Percentiles rank a stretch among this genome's conserved stretches.
These are phyloP conservation scores for Isaurus tuberculatus DNA, from an alignment of 92 coral and sea anemone genomes.

Conservation along the genomic window DNA sequence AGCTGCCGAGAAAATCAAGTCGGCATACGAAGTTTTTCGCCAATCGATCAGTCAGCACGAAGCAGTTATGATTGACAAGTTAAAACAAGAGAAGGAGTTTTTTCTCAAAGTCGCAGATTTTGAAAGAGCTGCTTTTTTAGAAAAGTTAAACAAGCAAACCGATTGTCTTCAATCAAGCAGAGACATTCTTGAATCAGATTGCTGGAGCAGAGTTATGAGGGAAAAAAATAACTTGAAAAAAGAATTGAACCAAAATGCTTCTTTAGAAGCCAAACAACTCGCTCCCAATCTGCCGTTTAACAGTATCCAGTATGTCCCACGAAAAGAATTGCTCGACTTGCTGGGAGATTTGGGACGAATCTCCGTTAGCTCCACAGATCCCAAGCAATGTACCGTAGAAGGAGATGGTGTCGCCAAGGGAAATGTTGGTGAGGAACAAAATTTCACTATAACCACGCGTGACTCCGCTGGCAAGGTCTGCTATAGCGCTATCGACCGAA, in stretches of 20 bases:
- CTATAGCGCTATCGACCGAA: constrained; percentile 21
- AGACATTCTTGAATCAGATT: constrained; percentile 37
- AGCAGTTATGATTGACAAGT: constrained; percentile 21
- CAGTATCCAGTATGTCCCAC: constrained; percentile 20
- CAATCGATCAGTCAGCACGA: constrained; percentile 32
- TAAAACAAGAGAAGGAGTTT: background rate
- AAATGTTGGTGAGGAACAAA: constrained; percentile 12
- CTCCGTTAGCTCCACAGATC: constrained; percentile 37
- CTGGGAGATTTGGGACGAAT: constrained; percentile 36
- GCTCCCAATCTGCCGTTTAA: constrained; percentile 20
- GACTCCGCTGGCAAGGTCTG: constrained; percentile 36
- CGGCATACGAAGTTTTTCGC: constrained; percentile 22
- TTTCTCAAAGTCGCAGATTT: background rate
- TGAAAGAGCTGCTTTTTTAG: background rate
- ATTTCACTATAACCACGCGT: constrained; percentile 27
- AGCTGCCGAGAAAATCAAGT: constrained; percentile 15
- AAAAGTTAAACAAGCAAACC: constrained; percentile 18
- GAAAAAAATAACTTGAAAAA: constrained; percentile 7
- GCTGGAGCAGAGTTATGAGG: constrained; percentile 30
- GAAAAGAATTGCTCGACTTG: constrained; percentile 20
- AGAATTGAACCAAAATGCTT: background rate
- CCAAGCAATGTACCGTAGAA: constrained; percentile 18
- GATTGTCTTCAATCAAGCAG: constrained; percentile 27
- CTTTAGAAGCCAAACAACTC: background rate
- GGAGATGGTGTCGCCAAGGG: constrained; percentile 9